Conservation (phyloP, 1,140 invertebrate species). For the Temnothorax curvispinosus region DNA sequence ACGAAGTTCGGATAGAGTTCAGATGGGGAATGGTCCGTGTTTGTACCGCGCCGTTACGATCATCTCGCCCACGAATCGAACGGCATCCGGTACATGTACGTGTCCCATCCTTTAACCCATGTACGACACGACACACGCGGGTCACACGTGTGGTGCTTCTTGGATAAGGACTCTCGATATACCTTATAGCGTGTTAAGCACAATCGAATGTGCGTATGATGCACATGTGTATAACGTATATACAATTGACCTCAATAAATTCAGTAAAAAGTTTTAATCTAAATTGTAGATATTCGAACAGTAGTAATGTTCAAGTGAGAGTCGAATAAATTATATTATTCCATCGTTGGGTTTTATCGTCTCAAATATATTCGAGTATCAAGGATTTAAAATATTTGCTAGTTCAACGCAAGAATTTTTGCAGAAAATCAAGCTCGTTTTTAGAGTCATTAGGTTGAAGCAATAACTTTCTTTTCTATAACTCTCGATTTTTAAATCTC, state of each 20-base stretch:
- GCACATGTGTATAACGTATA: not conserved
- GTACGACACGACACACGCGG: conserved; percentile 64
- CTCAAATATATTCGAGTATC: not conserved
- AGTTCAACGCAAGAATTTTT: not conserved
- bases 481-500: not conserved
- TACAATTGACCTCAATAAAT: not conserved
- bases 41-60: conserved; percentile 61
- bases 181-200: conserved; percentile 68
- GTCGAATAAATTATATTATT: not conserved
- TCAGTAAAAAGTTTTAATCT: not conserved
- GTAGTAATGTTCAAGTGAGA: not conserved
- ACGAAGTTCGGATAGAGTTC: conserved; percentile 73
- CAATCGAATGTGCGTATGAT: conserved; percentile 11
- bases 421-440: not conserved
- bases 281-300: not conserved
- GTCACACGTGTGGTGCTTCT: conserved; percentile 61
- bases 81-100: conserved; percentile 63
- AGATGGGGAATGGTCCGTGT: conserved; percentile 68
- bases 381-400: not conserved
- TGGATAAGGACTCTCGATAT: conserved; percentile 60
- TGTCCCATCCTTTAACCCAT: conserved; percentile 47
- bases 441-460: not conserved
- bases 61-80: conserved; percentile 52
- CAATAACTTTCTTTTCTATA: not conserved
- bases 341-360: not conserved